A percentile compares a stretch with the other conserved stretches of the same genome.
These are phyloP conservation scores for Artemia franciscana DNA, from an alignment of 1,140 invertebrate species.

Conservation along the genomic window DNA sequence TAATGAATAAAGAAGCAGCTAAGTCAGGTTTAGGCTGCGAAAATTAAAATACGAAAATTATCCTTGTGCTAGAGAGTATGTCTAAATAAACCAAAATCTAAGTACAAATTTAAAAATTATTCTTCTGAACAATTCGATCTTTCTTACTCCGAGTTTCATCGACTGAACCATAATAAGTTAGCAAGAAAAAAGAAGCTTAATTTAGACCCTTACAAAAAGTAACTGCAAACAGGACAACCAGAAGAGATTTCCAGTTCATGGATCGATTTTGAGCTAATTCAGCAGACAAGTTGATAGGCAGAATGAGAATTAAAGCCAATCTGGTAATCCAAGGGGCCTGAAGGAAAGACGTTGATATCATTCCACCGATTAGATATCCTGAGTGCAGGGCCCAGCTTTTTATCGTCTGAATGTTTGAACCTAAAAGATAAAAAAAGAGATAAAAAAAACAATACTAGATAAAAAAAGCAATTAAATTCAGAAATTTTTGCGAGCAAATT, in stretches of 20 bases:
- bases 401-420: slow-evolving; percentile 15
- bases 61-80: too few species aligned
- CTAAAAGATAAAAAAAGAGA: slow-evolving; percentile 11
- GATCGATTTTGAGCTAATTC: slow-evolving; percentile 1
- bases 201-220: neutral
- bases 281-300: slow-evolving; percentile 7
- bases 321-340: slow-evolving; percentile 7
- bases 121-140: too few species aligned
- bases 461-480: too few species aligned
- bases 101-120: too few species aligned
- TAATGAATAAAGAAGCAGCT: too few species aligned
- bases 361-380: slow-evolving; percentile 17
- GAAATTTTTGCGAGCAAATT: too few species aligned
- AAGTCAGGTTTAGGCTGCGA: too few species aligned
- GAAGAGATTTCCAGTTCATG: slow-evolving; percentile 4
- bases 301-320: slow-evolving; percentile 1
- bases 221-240: neutral
- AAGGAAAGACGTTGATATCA: slow-evolving; percentile 9
- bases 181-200: neutral
- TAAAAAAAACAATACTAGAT: too few species aligned
- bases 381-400: slow-evolving; percentile 16
- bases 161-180: neutral
- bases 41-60: too few species aligned
- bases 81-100: too few species aligned
- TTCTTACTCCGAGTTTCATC: neutral